A percentile compares a stretch with the other conserved stretches of the same genome.
Evolutionary conservation across 1,140 invertebrate genomes (phyloP).

Genomic region (Palaemon carinicauda): DNA sequence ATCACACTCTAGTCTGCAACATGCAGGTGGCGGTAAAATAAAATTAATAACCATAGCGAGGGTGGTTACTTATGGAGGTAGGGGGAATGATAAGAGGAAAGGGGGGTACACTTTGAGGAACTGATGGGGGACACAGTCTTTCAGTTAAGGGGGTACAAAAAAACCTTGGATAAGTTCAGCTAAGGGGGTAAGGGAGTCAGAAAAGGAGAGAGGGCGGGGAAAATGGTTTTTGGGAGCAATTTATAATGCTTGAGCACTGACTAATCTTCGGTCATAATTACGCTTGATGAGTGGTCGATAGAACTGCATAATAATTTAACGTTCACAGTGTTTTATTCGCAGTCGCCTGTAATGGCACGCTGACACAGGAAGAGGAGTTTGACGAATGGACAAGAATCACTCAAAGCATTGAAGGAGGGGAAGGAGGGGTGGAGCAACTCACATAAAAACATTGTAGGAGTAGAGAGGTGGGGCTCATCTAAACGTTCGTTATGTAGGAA

Average conservation of each 20-base stretch:
- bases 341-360: slow-evolving; percentile 42
- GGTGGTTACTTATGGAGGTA: not conserved
- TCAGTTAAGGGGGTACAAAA: too few relatives aligned
- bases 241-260: slow-evolving; percentile 30
- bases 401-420: not conserved
- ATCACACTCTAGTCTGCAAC: too few relatives aligned
- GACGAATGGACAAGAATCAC: slow-evolving; percentile 14
- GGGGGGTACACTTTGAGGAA: not conserved
- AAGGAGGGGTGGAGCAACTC: not conserved
- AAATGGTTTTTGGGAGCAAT: not conserved
- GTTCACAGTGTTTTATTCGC: slow-evolving; percentile 31
- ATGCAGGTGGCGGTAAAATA: too few relatives aligned
- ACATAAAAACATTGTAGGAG: not conserved
- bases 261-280: slow-evolving; percentile 25
- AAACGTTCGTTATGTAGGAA: not conserved
- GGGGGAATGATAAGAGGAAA: not conserved
- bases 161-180: not conserved
- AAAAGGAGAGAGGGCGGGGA: not conserved
- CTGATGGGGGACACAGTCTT: not conserved
- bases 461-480: too few relatives aligned
- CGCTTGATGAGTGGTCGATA: slow-evolving; percentile 35
- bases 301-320: slow-evolving; percentile 33
- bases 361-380: slow-evolving; percentile 36
- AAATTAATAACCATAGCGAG: not conserved
- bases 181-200: not conserved